phyloP scores from a whole-genome alignment of 2,797 vertebrate species.

The Orestias chungarensis region DNA sequence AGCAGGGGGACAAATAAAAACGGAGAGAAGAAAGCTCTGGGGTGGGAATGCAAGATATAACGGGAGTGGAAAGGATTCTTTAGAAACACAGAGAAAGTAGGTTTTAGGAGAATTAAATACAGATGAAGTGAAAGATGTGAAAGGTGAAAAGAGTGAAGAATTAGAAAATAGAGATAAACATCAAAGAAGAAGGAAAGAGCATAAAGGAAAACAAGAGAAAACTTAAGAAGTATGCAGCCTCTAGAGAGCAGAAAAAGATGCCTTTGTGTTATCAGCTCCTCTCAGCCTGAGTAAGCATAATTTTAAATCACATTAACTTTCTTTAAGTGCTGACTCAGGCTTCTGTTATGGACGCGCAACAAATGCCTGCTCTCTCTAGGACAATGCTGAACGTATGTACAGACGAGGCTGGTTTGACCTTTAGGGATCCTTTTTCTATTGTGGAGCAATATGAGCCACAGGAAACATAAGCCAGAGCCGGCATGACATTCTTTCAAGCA shows the following conservation, averaged over 20 bases:
- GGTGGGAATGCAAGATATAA: neutral
- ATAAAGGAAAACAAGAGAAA: neutral
- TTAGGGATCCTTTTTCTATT: neutral
- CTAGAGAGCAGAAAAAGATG: constrained; percentile 29
- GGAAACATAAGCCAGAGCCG: neutral
- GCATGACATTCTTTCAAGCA: neutral
- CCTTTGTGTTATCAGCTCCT: constrained; percentile 16
- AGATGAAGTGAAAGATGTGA: neutral
- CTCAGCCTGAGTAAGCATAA: constrained; percentile 56
- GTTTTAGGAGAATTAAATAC: neutral
- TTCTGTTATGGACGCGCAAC: constrained; percentile 24
- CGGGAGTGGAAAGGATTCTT: neutral
- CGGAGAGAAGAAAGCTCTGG: neutral
- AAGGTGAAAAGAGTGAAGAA: neutral
- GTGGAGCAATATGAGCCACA: neutral
- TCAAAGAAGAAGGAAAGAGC: neutral
- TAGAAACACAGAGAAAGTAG: neutral
- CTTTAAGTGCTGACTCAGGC: constrained; percentile 51
- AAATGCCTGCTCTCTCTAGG: constrained; percentile 3
- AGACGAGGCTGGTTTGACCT: neutral
- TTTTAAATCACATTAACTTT: constrained; percentile 37
- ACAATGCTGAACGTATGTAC: neutral
- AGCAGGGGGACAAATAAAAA: constrained; percentile 6
- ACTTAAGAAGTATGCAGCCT: constrained; percentile 8
- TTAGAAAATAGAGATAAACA: neutral